Percentiles rank a stretch among this genome's conserved stretches.
phyloP scores from a whole-genome alignment of 2,888 invertebrate species.

The Euzetes globulus region DNA sequence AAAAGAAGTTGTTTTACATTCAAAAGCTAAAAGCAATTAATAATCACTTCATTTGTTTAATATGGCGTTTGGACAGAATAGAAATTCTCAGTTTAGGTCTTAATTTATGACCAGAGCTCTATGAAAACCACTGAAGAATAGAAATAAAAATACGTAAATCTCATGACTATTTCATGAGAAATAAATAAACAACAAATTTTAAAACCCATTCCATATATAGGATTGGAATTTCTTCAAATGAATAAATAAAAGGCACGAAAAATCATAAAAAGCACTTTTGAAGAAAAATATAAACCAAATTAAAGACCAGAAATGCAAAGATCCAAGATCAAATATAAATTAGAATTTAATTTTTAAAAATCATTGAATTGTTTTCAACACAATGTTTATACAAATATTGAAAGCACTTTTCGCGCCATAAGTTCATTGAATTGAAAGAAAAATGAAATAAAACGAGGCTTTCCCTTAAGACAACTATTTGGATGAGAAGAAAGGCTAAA shows the following conservation, averaged over 20 bases:
- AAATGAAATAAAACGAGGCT: background rate
- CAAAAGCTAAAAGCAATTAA: background rate
- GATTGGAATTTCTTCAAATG: background rate
- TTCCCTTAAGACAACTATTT: background rate
- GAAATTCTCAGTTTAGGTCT: background rate
- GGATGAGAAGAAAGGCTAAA: background rate
- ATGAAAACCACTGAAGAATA: background rate
- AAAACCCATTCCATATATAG: background rate
- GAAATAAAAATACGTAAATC: background rate
- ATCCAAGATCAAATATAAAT: too few species aligned
- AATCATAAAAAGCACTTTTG: background rate
- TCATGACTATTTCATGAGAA: slow-evolving; percentile 4
- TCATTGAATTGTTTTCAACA: background rate
- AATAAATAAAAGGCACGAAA: background rate
- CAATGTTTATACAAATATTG: background rate
- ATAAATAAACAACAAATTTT: background rate
- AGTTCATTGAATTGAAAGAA: background rate
- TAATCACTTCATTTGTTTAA: background rate
- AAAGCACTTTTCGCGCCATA: background rate
- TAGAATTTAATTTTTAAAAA: too few species aligned
- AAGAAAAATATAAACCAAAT: background rate
- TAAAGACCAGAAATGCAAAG: too few species aligned
- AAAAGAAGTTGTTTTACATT: background rate
- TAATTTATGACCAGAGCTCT: background rate
- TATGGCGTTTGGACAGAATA: background rate